These are phyloP conservation scores for Eucriotettix oculatus DNA, from an alignment of 2,888 invertebrate species.

Conservation along the genomic window DNA sequence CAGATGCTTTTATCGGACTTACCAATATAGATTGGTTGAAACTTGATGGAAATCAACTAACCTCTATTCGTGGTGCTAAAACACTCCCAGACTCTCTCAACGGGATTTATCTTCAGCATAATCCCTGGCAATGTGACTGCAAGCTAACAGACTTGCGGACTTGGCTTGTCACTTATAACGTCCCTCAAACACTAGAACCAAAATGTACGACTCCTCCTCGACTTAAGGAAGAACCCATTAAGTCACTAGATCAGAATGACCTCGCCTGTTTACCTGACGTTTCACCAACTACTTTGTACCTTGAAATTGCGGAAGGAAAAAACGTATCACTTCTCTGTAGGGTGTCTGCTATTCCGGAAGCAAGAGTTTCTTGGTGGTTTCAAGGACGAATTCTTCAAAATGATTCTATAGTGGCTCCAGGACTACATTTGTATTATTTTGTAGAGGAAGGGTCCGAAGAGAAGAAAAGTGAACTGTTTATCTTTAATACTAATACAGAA, in stretches of 20 bases:
- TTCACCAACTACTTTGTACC: slow-evolving; percentile 52
- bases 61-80: slow-evolving; percentile 48
- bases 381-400: slow-evolving; percentile 44
- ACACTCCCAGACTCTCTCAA: slow-evolving; percentile 61
- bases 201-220: slow-evolving; percentile 54
- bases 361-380: slow-evolving; percentile 68
- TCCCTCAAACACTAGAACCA: slow-evolving; percentile 63
- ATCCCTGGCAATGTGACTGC: slow-evolving; percentile 83
- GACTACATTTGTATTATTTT: slow-evolving; percentile 50
- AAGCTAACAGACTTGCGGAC: slow-evolving; percentile 55
- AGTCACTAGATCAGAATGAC: slow-evolving; percentile 46
- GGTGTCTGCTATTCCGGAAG: slow-evolving; percentile 66
- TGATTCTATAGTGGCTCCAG: slow-evolving; percentile 49
- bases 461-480: slow-evolving; percentile 61
- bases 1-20: slow-evolving; percentile 65
- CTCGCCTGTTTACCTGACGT: slow-evolving; percentile 71
- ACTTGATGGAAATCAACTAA: slow-evolving; percentile 65
- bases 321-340: slow-evolving; percentile 68
- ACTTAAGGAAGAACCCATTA: slow-evolving; percentile 48
- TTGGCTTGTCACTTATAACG: slow-evolving; percentile 62
- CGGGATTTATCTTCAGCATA: slow-evolving; percentile 66
- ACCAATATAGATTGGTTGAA: slow-evolving; percentile 69
- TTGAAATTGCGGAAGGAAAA: slow-evolving; percentile 63
- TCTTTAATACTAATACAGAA: slow-evolving; percentile 56
- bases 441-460: slow-evolving; percentile 56